phyloP scores from a whole-genome alignment of 2,888 invertebrate species.

The Xanthia icteritia region DNA sequence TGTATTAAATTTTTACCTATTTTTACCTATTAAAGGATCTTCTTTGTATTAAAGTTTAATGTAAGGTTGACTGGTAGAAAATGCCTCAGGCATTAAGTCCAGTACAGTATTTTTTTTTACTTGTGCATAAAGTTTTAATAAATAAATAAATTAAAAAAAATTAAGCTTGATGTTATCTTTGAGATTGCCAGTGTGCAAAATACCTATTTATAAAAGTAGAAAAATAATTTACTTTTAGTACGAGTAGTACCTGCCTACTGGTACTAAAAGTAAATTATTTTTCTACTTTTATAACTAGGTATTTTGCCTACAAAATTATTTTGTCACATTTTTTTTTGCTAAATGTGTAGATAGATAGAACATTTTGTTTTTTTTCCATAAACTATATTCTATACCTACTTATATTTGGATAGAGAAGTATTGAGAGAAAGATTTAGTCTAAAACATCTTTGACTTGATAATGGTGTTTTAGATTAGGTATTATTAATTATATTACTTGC shows the following conservation, averaged over 20 bases:
- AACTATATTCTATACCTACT: neutral
- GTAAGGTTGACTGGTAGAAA: no score
- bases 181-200: slow-evolving; percentile 26
- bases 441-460: neutral
- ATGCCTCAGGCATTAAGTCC: no score
- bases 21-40: no score
- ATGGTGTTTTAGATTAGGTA: no score
- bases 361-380: neutral
- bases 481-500: slow-evolving; percentile 4
- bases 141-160: no score
- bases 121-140: no score
- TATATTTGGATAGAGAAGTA: neutral
- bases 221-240: neutral
- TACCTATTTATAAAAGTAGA: neutral
- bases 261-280: no score
- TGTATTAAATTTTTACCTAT: no score
- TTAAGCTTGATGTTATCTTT: neutral
- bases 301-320: neutral
- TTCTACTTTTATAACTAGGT: no score
- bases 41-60: no score
- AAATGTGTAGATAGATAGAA: neutral
- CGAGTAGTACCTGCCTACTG: no score
- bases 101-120: no score
- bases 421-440: neutral
- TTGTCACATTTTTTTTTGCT: neutral